phyloP scores from a whole-genome alignment of 1,140 invertebrate species.

The Drosophila athabasca region DNA sequence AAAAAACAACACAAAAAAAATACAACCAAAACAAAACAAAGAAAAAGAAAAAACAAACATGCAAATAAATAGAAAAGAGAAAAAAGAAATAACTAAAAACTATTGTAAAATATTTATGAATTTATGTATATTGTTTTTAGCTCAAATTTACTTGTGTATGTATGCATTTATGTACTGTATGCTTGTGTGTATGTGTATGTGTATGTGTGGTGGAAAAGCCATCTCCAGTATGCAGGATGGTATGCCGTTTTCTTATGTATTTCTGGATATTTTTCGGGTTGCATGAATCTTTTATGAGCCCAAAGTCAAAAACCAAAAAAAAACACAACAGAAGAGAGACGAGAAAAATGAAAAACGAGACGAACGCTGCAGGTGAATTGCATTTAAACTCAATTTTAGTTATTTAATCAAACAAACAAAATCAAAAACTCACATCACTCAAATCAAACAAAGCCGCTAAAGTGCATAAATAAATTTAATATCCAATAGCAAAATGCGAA shows the following conservation, averaged over 20 bases:
- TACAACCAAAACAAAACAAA: neutral
- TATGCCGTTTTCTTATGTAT: conserved; percentile 18
- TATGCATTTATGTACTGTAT: neutral
- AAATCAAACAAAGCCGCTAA: conserved; percentile 73
- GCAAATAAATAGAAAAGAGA: conserved; percentile 9
- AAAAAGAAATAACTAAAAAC: conserved; percentile 28
- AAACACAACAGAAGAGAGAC: neutral
- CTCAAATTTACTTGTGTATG: conserved; percentile 36
- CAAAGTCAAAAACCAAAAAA: neutral
- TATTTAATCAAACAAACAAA: conserved; percentile 55
- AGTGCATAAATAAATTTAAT: conserved; percentile 63
- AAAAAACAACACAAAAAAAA: conserved; percentile 1
- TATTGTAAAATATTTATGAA: conserved; percentile 77
- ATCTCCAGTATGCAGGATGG: conserved; percentile 10
- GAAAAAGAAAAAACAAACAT: conserved; percentile 13
- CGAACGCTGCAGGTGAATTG: conserved; percentile 68
- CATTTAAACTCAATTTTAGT: conserved; percentile 66
- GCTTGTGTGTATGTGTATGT: conserved; percentile 1
- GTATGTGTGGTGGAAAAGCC: conserved; percentile 11
- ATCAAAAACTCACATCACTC: conserved; percentile 52
- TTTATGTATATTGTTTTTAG: conserved; percentile 52
- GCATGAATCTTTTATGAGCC: conserved; percentile 43
- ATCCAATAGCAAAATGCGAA: conserved; percentile 45
- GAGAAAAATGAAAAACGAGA: conserved; percentile 13
- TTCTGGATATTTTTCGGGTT: conserved; percentile 8